Evolutionary conservation across 2,888 invertebrate genomes (phyloP), one percentile per base, ranked within the genome.

Genomic region (Drosophila aldrichi): DNA sequence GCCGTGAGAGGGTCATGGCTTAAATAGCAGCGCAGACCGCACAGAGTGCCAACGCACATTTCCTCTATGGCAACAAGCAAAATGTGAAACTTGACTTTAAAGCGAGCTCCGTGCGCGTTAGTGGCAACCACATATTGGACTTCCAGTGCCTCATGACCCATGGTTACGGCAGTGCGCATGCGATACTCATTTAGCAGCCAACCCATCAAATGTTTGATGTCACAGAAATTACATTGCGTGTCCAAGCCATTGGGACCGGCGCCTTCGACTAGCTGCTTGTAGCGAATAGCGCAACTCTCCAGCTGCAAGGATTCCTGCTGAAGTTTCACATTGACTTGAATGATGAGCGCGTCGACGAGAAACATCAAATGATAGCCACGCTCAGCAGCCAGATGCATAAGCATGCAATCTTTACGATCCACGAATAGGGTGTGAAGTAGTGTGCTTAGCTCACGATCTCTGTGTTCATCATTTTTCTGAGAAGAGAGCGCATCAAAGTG

Each of bases 281-380:
- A 70, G n/a, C 54, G 36, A 12, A 85, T 51, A 9, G 44, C 29
- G 16, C 70, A 70, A 5, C 40, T 57, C 4, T 55, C 51, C 32
- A 77, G 22, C 0, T 46, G 14, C 36, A 77, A 18, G 1, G 58
- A 58, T 49, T 65, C 16, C 9, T 60, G 46, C 38, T 77, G 69
- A 29, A 86, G 48, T n/a, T 74, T 77, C 9, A 59, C 71, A 8
- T 82, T 78, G 4, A 82, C 70, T 54, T 82, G 78, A 12, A 66
- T 71, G 1, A 79, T 70, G 4, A 87, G 64, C 7, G 78, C 49
- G 43, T 82, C 70, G 25, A 77, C 60, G 3, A 86, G 60, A 29
- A 83, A 80, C 52, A 74, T 63, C 20, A 79, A 29, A 14, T 77
- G 70, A 9, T 63, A 70, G 25, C 69, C 74, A 14, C 75, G 77